A percentile compares a stretch with the other conserved stretches of the same genome.
phyloP scores from a whole-genome alignment of 2,797 vertebrate species.

The Squalus acanthias region DNA sequence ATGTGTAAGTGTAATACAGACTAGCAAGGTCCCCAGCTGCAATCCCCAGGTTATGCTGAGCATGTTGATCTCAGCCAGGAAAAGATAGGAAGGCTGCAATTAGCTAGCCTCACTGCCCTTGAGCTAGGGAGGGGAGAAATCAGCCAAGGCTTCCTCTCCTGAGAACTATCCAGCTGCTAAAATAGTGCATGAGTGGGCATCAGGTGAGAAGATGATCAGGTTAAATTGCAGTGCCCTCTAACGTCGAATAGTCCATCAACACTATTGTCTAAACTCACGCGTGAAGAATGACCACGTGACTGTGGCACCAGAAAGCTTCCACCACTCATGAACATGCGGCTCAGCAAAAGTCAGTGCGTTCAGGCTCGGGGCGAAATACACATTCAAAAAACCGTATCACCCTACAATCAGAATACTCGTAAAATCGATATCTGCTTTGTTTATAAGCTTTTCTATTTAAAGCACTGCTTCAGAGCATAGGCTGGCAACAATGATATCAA shows the following conservation, averaged over 20 bases:
- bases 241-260: neutral
- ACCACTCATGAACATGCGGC: neutral
- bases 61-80: neutral
- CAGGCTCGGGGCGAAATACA: neutral
- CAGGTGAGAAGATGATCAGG: neutral
- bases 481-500: neutral
- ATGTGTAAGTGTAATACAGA: neutral
- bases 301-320: too few species aligned
- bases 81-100: neutral
- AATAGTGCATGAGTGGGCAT: neutral
- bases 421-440: neutral
- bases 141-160: neutral
- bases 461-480: neutral
- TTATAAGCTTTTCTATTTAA: neutral
- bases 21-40: neutral
- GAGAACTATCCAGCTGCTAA: neutral
- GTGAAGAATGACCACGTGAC: neutral
- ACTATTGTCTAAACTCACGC: neutral
- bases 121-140: neutral
- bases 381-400: neutral
- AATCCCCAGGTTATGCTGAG: neutral
- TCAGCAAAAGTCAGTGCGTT: neutral
- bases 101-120: neutral
- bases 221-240: neutral
- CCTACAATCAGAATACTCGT: neutral